Conservation (phyloP, 2,888 invertebrate genomes). For the Aporophyla nigra region DNA sequence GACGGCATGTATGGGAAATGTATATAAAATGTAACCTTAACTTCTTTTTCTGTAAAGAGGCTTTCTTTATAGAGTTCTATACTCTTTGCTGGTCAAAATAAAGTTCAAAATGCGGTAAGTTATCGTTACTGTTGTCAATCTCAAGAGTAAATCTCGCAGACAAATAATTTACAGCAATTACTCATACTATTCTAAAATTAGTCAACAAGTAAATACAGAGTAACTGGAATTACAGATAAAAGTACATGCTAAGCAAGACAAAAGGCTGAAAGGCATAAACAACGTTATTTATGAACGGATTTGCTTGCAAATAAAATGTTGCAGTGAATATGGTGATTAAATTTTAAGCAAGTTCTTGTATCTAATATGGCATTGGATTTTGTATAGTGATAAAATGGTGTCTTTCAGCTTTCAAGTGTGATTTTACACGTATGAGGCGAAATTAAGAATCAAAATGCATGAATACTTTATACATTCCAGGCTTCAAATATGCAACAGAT, state of each 20-base stretch:
- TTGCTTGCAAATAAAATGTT: conserved; percentile 48
- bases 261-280: conserved; percentile 48
- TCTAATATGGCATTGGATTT: not conserved
- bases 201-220: conserved; percentile 23
- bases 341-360: conserved; percentile 16
- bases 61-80: not conserved
- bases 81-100: not conserved
- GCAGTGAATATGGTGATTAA: conserved; percentile 23
- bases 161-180: conserved; percentile 13
- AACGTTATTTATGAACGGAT: conserved; percentile 36
- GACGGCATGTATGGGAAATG: too few relatives aligned
- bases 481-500: conserved; percentile 52
- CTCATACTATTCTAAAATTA: conserved; percentile 31
- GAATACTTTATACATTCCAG: conserved; percentile 43
- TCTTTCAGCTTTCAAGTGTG: conserved; percentile 47
- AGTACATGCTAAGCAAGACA: conserved; percentile 63
- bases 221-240: conserved; percentile 31
- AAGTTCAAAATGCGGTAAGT: not conserved
- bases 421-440: conserved; percentile 37
- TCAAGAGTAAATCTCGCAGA: conserved; percentile 1
- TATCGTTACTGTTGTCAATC: not conserved
- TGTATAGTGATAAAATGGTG: conserved; percentile 14
- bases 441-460: conserved; percentile 50
- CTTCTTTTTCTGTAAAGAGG: not conserved
- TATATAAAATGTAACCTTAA: not conserved